Conservation (phyloP, 1,140 invertebrate species). For the Ostrea edulis region DNA sequence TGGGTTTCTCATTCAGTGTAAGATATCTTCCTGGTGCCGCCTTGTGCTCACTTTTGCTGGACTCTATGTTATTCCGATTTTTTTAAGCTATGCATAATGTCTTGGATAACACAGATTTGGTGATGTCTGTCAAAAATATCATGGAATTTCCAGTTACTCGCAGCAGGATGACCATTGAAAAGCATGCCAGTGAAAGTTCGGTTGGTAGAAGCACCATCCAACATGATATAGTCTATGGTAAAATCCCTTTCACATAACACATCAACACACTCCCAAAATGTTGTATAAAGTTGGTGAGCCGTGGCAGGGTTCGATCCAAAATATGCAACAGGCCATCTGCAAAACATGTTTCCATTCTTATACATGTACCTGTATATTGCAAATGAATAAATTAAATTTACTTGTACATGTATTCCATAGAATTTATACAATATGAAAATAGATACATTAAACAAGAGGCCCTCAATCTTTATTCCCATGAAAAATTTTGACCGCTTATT, state of each 20-base stretch:
- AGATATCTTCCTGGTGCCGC: too few species aligned
- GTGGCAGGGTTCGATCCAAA: conserved; percentile 56
- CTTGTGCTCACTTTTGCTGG: too few species aligned
- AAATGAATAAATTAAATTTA: conserved; percentile 30
- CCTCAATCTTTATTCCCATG: too few species aligned
- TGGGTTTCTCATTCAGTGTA: too few species aligned
- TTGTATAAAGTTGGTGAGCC: conserved; percentile 57
- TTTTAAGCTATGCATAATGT: conserved; percentile 56
- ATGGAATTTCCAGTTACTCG: conserved; percentile 11
- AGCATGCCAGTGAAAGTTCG: conserved; percentile 54
- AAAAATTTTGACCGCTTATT: too few species aligned
- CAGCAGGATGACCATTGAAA: conserved; percentile 37
- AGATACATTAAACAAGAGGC: too few species aligned
- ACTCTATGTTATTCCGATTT: too few species aligned
- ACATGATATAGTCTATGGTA: conserved; percentile 57
- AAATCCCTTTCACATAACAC: conserved; percentile 55
- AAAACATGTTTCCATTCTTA: conserved; percentile 31
- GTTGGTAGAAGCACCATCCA: conserved; percentile 59
- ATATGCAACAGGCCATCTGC: conserved; percentile 60
- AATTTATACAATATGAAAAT: not conserved
- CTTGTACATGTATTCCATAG: conserved; percentile 30
- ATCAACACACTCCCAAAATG: conserved; percentile 59
- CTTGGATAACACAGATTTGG: conserved; percentile 51
- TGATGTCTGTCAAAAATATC: conserved; percentile 49
- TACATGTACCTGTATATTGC: conserved; percentile 30